Percentiles rank a stretch among this genome's conserved stretches.
These are phyloP conservation scores for Ctenosaura bakeri DNA, from an alignment of 2,797 vertebrate genomes.

Conservation along the genomic window DNA sequence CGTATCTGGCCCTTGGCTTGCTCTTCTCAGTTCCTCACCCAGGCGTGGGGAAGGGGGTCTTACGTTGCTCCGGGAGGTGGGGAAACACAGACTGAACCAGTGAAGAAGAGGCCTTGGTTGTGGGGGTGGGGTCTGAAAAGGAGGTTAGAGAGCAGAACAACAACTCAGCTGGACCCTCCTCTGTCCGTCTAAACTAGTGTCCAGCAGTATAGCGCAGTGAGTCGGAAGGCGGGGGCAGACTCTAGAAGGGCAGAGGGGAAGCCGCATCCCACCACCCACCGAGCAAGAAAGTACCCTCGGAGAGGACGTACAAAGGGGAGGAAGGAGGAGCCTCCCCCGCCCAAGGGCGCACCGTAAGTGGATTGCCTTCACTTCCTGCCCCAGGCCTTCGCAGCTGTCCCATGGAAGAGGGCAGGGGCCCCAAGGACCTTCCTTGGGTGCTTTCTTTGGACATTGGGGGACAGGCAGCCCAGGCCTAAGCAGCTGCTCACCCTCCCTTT, in stretches of 20 bases:
- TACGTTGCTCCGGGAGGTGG: not conserved
- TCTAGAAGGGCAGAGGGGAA: conserved; percentile 31
- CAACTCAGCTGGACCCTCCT: not conserved
- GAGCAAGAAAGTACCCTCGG: conserved; percentile 23
- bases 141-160: not conserved
- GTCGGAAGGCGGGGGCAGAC: conserved; percentile 16
- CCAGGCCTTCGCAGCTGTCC: not conserved
- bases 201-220: conserved; percentile 23
- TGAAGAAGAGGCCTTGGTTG: not conserved
- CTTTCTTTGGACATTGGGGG: too few relatives aligned
- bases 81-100: not conserved
- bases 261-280: conserved; percentile 7
- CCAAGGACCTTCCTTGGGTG: too few relatives aligned
- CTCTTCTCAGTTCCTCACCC: too few relatives aligned
- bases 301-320: conserved; percentile 36
- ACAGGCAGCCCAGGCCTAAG: not conserved
- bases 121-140: not conserved
- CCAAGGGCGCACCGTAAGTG: conserved; percentile 34
- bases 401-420: not conserved
- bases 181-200: conserved; percentile 22
- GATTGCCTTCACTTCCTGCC: not conserved
- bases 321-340: conserved; percentile 15
- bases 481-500: too few relatives aligned
- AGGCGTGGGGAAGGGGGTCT: too few relatives aligned
- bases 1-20: not conserved